Conservation (phyloP, 2,888 invertebrate species). For the Salticus scenicus region DNA sequence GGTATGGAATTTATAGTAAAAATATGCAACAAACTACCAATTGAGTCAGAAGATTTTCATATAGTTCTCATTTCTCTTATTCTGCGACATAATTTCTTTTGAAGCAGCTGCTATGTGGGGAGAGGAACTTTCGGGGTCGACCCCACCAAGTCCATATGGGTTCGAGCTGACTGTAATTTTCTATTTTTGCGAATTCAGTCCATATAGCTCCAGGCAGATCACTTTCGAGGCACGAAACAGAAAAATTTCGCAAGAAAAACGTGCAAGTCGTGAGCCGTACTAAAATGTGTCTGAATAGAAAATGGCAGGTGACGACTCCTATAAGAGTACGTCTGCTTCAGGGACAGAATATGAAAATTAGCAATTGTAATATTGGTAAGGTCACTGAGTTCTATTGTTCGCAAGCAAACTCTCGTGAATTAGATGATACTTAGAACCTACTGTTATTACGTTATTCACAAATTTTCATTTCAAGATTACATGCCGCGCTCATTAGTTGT, state of each 20-base stretch:
- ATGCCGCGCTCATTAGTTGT: too few relatives aligned
- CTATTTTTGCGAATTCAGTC: background rate
- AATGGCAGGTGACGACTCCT: background rate
- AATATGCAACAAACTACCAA: background rate
- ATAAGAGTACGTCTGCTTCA: background rate
- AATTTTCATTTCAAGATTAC: too few relatives aligned
- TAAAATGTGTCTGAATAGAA: background rate
- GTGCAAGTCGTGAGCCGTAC: background rate
- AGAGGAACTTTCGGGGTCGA: background rate
- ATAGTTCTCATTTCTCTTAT: background rate
- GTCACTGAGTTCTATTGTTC: background rate
- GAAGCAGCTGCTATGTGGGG: background rate
- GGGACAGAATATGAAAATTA: background rate
- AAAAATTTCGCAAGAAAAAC: background rate
- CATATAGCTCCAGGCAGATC: background rate
- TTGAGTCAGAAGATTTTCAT: background rate
- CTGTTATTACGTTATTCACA: too few relatives aligned
- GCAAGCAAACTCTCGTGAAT: too few relatives aligned
- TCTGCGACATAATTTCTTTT: background rate
- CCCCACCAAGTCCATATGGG: background rate
- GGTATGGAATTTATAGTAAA: background rate
- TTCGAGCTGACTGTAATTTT: background rate
- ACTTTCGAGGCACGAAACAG: background rate
- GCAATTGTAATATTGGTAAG: background rate
- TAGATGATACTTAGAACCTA: too few relatives aligned